These are phyloP conservation scores for Mystacides longicornis DNA, from an alignment of 2,888 invertebrate genomes.

Conservation along the genomic window DNA sequence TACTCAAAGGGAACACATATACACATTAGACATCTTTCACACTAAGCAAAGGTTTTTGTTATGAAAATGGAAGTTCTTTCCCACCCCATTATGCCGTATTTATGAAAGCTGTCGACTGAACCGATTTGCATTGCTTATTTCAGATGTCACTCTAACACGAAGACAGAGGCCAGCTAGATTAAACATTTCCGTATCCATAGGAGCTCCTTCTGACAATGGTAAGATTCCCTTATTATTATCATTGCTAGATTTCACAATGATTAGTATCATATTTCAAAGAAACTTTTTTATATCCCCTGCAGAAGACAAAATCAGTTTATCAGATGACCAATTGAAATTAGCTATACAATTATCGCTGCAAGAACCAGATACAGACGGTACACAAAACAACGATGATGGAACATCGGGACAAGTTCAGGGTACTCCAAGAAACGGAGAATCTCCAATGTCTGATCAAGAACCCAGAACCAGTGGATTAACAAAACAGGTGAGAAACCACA, in stretches of 20 bases:
- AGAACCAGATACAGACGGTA: conserved; percentile 31
- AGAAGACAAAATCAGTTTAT: conserved; percentile 26
- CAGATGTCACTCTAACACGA: conserved; percentile 21
- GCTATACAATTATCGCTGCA: conserved; percentile 49
- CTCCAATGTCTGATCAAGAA: conserved; percentile 10
- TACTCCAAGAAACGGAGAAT: conserved; percentile 5
- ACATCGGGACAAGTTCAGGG: conserved; percentile 6
- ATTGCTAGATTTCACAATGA: no score
- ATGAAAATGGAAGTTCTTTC: no score
- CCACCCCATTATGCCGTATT: no score
- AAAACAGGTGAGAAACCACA: conserved; percentile 8
- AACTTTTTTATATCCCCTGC: neutral
- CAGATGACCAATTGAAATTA: conserved; percentile 43
- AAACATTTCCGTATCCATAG: conserved; percentile 26
- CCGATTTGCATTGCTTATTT: neutral
- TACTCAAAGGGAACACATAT: no score
- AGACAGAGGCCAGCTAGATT: conserved; percentile 23
- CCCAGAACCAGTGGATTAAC: conserved; percentile 12
- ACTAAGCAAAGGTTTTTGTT: no score
- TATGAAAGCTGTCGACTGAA: neutral
- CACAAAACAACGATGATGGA: neutral
- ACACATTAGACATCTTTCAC: no score
- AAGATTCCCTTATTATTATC: neutral
- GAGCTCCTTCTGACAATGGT: conserved; percentile 24
- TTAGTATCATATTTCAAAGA: neutral